Evolutionary conservation across 2,113 vertebrate species (phyloP), one percentile per base, ranked within the genome.

Genomic region (Channa maculata): DNA sequence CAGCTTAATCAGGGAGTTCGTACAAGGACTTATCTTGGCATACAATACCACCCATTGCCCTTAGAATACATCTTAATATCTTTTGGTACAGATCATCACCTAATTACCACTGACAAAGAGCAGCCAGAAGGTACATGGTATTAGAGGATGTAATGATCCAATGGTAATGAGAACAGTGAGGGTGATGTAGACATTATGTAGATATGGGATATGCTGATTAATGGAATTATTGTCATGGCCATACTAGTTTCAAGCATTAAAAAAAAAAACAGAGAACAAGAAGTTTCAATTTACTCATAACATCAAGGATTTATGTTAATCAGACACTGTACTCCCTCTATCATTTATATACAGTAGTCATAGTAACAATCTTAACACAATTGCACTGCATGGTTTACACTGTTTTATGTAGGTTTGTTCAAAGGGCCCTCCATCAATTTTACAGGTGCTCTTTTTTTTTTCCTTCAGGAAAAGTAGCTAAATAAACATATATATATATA

Each of bases 131-230:
- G 86, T 90, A 80, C 89, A 75, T 80, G 83, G 75, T 78, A 88
- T 91, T 93, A 89, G 65, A 65, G 75, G 81, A 79, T 77, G 87
- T 86, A 94, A 93, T 91, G 91, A 91, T 84, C 86, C 89, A 84
- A 43, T 71, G 57, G 77, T 88, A 91, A 91, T 91, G 86, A 85
- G 83, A 87, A 59, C 43, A 65, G 77, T 53, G 43, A 79, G 66
- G 58, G 86, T 24, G 75, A 75, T 80, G 75, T 80, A 71, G 69
- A 83, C 69, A 83, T 77, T 82, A 74, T 79, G 68, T 69, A 79
- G 75, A 80, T 86, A 83, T 60, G 66, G 65, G 86, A 78, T 75
- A 48, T 39, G 62, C 81, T 72, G 83, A 86, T 81, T 84, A 79
- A 82, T 82, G 71, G 80, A 88, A 86, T 77, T 75, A 54, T 64